A percentile compares a stretch with the other conserved stretches of the same genome.
phyloP scores from a whole-genome alignment of 2,113 vertebrate species.

The Ursus arctos region DNA sequence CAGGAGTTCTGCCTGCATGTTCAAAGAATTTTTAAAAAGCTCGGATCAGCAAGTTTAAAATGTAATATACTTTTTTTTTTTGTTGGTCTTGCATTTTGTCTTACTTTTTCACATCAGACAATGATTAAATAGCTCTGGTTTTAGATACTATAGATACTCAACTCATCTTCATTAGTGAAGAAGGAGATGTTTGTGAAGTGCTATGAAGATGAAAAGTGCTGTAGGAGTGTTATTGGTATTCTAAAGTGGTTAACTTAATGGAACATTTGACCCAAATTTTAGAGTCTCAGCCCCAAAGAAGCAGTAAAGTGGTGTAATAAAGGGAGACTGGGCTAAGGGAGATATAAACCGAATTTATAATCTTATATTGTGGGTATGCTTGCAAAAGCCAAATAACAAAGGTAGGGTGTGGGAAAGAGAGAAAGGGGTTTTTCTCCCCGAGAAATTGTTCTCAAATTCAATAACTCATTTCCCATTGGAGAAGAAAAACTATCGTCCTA shows the following conservation, averaged over 20 bases:
- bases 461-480: constrained; percentile 13
- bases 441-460: constrained; percentile 32
- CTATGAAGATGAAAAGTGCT: constrained; percentile 61
- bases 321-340: constrained; percentile 56
- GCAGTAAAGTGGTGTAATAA: constrained; percentile 76
- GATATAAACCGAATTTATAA: constrained; percentile 73
- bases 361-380: constrained; percentile 47
- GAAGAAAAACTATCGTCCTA: neutral
- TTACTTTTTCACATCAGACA: constrained; percentile 65
- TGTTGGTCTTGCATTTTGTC: constrained; percentile 80
- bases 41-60: constrained; percentile 79
- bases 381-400: constrained; percentile 55
- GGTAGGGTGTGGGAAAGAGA: neutral
- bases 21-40: constrained; percentile 68
- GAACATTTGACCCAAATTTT: constrained; percentile 81
- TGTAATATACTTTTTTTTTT: constrained; percentile 77
- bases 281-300: constrained; percentile 72
- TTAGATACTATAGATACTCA: constrained; percentile 69
- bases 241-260: constrained; percentile 77
- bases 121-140: constrained; percentile 80
- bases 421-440: neutral
- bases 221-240: constrained; percentile 62
- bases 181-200: constrained; percentile 58
- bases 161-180: constrained; percentile 81
- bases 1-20: constrained; percentile 51